Percentiles rank a stretch among this genome's conserved stretches.
phyloP scores from a whole-genome alignment of 2,113 vertebrate genomes.

The Melanostigma gelatinosum region DNA sequence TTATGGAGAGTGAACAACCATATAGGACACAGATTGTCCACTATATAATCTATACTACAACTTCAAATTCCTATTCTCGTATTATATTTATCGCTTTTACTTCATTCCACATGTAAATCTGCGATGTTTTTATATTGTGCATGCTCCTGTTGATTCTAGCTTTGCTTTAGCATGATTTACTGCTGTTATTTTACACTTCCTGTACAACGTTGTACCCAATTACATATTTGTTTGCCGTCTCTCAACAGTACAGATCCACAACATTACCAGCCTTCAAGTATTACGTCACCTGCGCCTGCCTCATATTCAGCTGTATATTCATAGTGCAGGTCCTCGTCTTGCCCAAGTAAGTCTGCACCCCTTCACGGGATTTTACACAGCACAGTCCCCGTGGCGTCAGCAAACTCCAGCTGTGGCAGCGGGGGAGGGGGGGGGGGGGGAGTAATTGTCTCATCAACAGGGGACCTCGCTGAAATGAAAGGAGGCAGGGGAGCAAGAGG shows the following conservation, averaged over 20 bases:
- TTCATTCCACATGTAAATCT: neutral
- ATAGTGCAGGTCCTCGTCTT: constrained; percentile 94
- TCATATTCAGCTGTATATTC: constrained; percentile 98
- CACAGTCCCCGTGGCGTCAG: constrained; percentile 6
- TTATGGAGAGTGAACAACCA: neutral
- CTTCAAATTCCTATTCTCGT: neutral
- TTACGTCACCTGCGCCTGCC: constrained; percentile 95
- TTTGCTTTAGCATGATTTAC: neutral
- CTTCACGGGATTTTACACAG: constrained; percentile 4
- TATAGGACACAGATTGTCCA: neutral
- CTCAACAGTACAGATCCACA: constrained; percentile 92
- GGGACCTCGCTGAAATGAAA: constrained; percentile 30
- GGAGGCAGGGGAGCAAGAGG: constrained; percentile 46
- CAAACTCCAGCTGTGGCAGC: constrained; percentile 50
- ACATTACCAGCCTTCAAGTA: constrained; percentile 96
- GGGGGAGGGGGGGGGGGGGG: neutral
- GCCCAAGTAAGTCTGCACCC: constrained; percentile 90
- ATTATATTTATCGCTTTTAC: neutral
- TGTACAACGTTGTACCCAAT: neutral
- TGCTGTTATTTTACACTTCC: neutral
- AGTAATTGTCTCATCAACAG: constrained; percentile 62
- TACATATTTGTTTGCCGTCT: constrained; percentile 1
- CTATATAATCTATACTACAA: neutral
- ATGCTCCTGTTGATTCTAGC: neutral
- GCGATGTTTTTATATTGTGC: neutral